Evolutionary conservation across 2,113 vertebrate genomes (phyloP), one percentile per base, ranked within the genome.

Genomic region (Neomonachus schauinslandi): DNA sequence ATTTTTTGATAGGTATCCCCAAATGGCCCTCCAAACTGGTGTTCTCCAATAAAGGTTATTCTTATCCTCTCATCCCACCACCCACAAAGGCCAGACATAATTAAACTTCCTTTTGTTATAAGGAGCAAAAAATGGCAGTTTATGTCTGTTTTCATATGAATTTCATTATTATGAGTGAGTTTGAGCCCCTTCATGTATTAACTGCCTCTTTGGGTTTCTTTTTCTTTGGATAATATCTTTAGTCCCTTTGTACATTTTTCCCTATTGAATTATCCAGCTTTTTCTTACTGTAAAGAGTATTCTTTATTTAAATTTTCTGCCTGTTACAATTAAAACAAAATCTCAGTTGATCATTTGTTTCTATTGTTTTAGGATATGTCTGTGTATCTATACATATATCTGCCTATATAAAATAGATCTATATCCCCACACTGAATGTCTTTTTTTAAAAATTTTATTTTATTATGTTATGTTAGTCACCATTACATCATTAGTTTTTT

Each of bases 241-340:
- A 63, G 26, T 9, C 5, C 14, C n/a, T 77, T 61, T 22, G 24
- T 5, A 79, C 33, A 84, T 76, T n/a, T 46, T 16, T 3, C 16
- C 6, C 42, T 33, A 36, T 21, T 71, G 42, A 3, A 33, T 65
- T 94, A 24, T 51, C 4, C 6, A 74, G 14, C 18, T 26, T 81
- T 87, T 57, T 82, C 51, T 85, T 79, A n/a, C 24, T 74, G 1
- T 86, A 53, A 53, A 79, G 22, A 36, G 16, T 46, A 9, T 87
- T 72, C 28, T 96, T 84, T 80, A 85, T 24, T 13, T 79, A 42
- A 79, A 85, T 79, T 96, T 96, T 92, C 65, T 88, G 13, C 91
- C 39, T 21, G 24, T 49, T 67, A 53, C 31, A 80, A 67, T 53
- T 80, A 0, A 33, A 91, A 89, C 46, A 85, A n/a, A 49, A 76